Evolutionary conservation across 2,797 vertebrate species (phyloP), one percentile per base, ranked within the genome.

Genomic region (Enteromius fasciolatus): DNA sequence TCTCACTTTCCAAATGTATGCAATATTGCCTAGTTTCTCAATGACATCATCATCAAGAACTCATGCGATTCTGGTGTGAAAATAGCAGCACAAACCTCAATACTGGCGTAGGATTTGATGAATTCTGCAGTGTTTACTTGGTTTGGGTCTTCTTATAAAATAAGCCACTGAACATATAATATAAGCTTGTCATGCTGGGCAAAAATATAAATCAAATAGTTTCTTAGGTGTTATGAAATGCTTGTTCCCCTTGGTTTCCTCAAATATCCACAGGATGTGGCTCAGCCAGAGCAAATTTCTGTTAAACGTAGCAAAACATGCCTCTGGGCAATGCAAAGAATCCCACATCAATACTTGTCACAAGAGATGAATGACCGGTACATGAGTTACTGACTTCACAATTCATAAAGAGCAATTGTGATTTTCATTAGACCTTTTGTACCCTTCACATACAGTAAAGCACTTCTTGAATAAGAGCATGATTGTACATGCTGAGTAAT

Each of bases 201-300:
- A 77, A 48, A 44, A 48, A 15, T 33, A 31, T n/a, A 23, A 64
- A 46, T 72, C n/a, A 50, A 50, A 28, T 14, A 0, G 0, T 41
- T 59, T 20, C n/a, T 23, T 39, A 48, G 39, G 9, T 36, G 18
- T 74, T 66, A 48, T 17, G 2, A 44, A 59, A 70, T 66, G 9
- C 54, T 54, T 10, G 33, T 84, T 72, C 7, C 17, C 8, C 28
- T 70, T 48, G 52, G 73, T 39, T 48, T 44, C n/a, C 41, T 57
- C 6, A 63, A 82, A 68, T 72, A 66, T 74, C 6, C 61, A 70
- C 36, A 84, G n/a, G 72, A 84, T 76, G 80, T 80, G 80, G 67
- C 44, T 80, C 64, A 50, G 57, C 66, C 41, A 41, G 31, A 79
- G 39, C 61, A 31, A 5, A 50, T 39, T 76, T 80, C 72, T 64